Percentiles rank a stretch among this genome's conserved stretches.
These are phyloP conservation scores for Macrosiphum euphorbiae DNA, from an alignment of 2,888 invertebrate species.

Conservation along the genomic window DNA sequence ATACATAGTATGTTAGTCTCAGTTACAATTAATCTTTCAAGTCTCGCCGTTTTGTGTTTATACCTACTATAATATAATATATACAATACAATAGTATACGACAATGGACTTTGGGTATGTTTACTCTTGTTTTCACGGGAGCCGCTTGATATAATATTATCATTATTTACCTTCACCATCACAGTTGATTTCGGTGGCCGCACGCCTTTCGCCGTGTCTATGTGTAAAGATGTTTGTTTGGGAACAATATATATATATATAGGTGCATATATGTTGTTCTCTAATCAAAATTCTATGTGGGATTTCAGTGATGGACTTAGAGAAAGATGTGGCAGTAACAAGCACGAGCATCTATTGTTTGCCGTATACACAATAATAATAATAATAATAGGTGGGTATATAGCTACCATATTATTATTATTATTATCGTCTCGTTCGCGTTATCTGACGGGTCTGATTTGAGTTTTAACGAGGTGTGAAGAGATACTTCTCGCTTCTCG, in stretches of 20 bases:
- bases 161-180: constrained; percentile 21
- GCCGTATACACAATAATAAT: neutral
- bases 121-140: constrained; percentile 11
- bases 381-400: neutral
- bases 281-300: constrained; percentile 13
- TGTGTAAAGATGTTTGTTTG: neutral
- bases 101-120: constrained; percentile 6
- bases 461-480: constrained; percentile 33
- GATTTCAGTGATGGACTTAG: neutral
- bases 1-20: neutral
- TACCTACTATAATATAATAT: neutral
- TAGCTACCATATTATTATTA: neutral
- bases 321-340: neutral
- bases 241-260: neutral
- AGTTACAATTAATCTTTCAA: neutral
- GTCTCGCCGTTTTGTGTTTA: neutral
- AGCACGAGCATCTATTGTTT: neutral
- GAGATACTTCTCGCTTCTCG: neutral
- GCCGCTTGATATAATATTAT: neutral
- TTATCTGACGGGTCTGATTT: constrained; percentile 23
- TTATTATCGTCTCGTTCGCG: neutral
- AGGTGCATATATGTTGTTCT: neutral
- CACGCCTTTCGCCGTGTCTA: neutral
- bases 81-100: neutral
- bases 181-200: neutral